These are phyloP conservation scores for Macroglossus sobrinus DNA, from an alignment of 2,113 vertebrate species.

Conservation along the genomic window DNA sequence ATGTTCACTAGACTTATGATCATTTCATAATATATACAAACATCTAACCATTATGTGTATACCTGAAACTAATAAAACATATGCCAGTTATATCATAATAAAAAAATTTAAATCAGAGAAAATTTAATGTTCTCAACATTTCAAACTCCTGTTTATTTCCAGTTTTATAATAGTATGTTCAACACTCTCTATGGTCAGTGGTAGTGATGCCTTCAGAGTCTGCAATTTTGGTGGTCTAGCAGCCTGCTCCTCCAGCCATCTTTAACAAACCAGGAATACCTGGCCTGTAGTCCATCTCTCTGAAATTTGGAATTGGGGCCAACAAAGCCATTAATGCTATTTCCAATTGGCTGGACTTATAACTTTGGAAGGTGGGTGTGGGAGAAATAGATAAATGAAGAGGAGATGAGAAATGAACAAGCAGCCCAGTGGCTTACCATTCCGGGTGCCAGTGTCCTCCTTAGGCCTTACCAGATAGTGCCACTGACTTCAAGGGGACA, in stretches of 20 bases:
- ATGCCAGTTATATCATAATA: not conserved
- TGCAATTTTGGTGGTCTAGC: not conserved
- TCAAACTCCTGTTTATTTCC: not conserved
- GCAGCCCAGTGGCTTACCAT: not conserved
- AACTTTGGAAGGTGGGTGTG: not conserved
- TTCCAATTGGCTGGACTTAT: not conserved
- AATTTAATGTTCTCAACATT: not conserved
- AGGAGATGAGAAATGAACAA: not conserved
- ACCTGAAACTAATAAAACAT: not conserved
- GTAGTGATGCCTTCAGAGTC: too few species aligned
- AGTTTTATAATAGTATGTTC: not conserved
- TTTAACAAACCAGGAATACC: not conserved
- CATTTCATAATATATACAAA: not conserved
- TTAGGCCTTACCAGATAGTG: not conserved
- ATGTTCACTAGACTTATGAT: not conserved
- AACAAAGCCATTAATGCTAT: not conserved
- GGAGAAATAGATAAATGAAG: not conserved
- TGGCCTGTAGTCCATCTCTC: not conserved
- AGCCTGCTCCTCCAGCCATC: not conserved
- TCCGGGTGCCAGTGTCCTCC: not conserved
- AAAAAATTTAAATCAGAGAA: not conserved
- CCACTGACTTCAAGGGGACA: not conserved
- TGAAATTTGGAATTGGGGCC: not conserved
- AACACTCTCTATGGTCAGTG: not conserved
- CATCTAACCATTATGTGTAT: not conserved